These are phyloP conservation scores for Brachyhypopomus gauderio DNA, from an alignment of 2,113 vertebrate genomes.

Conservation along the genomic window DNA sequence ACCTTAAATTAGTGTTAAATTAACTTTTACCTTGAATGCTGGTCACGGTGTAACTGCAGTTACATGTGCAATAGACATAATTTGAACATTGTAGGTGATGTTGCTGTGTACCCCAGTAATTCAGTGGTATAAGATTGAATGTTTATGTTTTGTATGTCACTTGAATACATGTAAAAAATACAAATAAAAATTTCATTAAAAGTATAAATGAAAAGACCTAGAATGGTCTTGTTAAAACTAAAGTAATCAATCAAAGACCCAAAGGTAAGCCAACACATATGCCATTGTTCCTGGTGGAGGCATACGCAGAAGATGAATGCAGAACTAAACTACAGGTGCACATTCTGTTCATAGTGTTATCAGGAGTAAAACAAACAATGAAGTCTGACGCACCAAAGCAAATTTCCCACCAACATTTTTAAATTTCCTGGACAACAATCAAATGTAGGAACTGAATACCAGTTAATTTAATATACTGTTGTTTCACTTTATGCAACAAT, in stretches of 20 bases:
- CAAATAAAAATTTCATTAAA: too few relatives aligned
- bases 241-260: not conserved
- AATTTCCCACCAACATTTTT: not conserved
- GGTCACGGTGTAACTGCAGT: too few relatives aligned
- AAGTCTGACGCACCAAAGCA: constrained; percentile 41
- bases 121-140: too few relatives aligned
- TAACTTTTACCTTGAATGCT: too few relatives aligned
- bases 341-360: constrained; percentile 60
- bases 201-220: too few relatives aligned
- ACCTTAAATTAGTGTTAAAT: too few relatives aligned
- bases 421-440: not conserved
- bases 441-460: not conserved
- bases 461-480: too few relatives aligned
- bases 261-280: not conserved
- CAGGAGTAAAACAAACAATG: constrained; percentile 63
- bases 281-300: not conserved
- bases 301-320: constrained; percentile 28
- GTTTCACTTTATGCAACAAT: not conserved
- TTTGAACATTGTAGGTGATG: too few relatives aligned
- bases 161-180: too few relatives aligned
- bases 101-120: too few relatives aligned
- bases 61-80: too few relatives aligned
- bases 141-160: too few relatives aligned
- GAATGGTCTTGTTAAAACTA: not conserved
- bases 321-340: constrained; percentile 9